phyloP scores from a whole-genome alignment of 2,888 invertebrate genomes.

The Pseudococcus longispinus region DNA sequence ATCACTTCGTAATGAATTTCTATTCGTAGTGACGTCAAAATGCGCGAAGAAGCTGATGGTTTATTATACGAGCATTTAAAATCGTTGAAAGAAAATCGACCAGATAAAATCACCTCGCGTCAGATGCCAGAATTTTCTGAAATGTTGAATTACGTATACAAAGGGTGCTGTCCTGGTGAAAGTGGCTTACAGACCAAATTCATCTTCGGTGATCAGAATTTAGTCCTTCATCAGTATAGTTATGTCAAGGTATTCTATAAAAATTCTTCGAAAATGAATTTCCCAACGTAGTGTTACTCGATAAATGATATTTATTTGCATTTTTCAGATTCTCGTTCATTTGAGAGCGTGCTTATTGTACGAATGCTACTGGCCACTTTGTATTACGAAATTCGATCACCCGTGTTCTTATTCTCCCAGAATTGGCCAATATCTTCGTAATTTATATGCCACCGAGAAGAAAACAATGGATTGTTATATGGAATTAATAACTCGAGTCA shows the following conservation, averaged over 20 bases:
- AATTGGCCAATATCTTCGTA: slow-evolving; percentile 22
- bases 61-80: slow-evolving; percentile 42
- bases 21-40: background rate
- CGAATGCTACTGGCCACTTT: slow-evolving; percentile 40
- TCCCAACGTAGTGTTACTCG: background rate
- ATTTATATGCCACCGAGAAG: background rate
- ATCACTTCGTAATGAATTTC: background rate
- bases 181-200: slow-evolving; percentile 4
- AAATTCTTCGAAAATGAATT: too few species aligned
- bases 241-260: slow-evolving; percentile 8
- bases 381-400: slow-evolving; percentile 46
- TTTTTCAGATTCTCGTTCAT: slow-evolving; percentile 35
- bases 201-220: slow-evolving; percentile 36
- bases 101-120: background rate
- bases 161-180: background rate
- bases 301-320: background rate
- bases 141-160: slow-evolving; percentile 26
- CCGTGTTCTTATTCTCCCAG: slow-evolving; percentile 35
- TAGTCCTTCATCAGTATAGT: background rate
- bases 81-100: background rate
- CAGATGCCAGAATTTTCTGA: slow-evolving; percentile 36
- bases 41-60: slow-evolving; percentile 47
- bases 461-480: slow-evolving; percentile 4
- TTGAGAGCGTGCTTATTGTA: slow-evolving; percentile 45
- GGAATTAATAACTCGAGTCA: background rate